Percentiles rank a stretch among this genome's conserved stretches.
phyloP scores from a whole-genome alignment of 2,888 invertebrate genomes.

The Andrena camellia region DNA sequence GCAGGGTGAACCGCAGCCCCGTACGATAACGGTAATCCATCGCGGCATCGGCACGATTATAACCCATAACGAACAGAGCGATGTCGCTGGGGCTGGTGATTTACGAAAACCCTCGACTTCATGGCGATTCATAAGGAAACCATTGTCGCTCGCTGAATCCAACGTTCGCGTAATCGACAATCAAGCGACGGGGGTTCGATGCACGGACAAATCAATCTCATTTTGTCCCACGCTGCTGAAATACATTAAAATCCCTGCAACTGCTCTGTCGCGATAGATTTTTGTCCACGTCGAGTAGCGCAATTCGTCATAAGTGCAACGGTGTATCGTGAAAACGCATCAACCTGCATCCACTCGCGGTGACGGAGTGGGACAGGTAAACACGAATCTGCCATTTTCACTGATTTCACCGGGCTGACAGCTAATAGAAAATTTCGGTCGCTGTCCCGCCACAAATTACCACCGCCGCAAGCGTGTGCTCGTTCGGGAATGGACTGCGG shows the following conservation, averaged over 20 bases:
- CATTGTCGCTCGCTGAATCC: not conserved
- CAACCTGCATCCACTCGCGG: too few relatives aligned
- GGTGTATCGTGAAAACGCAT: too few relatives aligned
- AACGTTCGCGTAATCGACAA: not conserved
- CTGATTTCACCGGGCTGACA: too few relatives aligned
- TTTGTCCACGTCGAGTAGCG: not conserved
- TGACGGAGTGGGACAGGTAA: not conserved
- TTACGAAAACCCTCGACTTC: slow-evolving; percentile 54
- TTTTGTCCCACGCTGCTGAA: not conserved
- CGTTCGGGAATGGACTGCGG: not conserved
- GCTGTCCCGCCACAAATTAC: not conserved
- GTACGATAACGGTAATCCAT: slow-evolving; percentile 40
- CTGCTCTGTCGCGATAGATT: too few relatives aligned
- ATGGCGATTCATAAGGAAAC: not conserved
- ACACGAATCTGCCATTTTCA: too few relatives aligned
- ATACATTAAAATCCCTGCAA: not conserved
- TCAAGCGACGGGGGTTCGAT: not conserved
- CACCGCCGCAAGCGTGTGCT: not conserved
- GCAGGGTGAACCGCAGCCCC: slow-evolving; percentile 10
- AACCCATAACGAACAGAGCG: slow-evolving; percentile 49
- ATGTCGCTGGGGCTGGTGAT: slow-evolving; percentile 24
- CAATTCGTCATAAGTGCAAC: not conserved
- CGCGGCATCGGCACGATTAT: slow-evolving; percentile 53
- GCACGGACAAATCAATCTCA: not conserved
- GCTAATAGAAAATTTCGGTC: too few relatives aligned